phyloP scores from a whole-genome alignment of 2,113 vertebrate species.

The Ia io region DNA sequence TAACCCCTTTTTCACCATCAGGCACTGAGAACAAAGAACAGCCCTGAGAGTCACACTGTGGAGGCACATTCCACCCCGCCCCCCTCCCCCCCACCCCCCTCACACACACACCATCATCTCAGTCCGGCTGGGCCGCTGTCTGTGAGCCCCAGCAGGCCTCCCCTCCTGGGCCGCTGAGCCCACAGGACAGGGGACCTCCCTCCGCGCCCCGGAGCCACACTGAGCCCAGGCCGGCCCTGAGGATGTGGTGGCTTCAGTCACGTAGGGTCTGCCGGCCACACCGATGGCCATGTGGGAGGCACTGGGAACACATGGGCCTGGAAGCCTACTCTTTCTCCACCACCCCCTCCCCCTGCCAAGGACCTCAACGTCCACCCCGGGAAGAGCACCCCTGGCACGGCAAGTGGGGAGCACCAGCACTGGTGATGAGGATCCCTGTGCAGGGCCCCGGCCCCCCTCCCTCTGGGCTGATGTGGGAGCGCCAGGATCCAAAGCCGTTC shows the following conservation, averaged over 20 bases:
- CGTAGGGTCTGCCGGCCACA: not conserved
- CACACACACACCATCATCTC: not conserved
- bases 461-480: not conserved
- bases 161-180: not conserved
- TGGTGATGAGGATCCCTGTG: fast-evolving
- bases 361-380: not conserved
- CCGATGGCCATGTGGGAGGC: no score
- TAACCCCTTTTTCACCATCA: not conserved
- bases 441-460: not conserved
- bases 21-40: not conserved
- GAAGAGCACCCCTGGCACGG: not conserved
- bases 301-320: no score
- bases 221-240: not conserved
- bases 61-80: fast-evolving
- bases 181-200: not conserved
- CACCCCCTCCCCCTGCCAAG: not conserved
- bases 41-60: not conserved
- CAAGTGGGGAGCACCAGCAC: not conserved
- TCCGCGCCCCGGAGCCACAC: not conserved
- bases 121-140: not conserved
- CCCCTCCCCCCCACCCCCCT: fast-evolving
- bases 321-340: fast-evolving
- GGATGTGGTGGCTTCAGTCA: not conserved
- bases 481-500: not conserved
- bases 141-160: not conserved